Evolutionary conservation across 2,113 vertebrate species (phyloP).

Genomic region (Megaptera novaeangliae): DNA sequence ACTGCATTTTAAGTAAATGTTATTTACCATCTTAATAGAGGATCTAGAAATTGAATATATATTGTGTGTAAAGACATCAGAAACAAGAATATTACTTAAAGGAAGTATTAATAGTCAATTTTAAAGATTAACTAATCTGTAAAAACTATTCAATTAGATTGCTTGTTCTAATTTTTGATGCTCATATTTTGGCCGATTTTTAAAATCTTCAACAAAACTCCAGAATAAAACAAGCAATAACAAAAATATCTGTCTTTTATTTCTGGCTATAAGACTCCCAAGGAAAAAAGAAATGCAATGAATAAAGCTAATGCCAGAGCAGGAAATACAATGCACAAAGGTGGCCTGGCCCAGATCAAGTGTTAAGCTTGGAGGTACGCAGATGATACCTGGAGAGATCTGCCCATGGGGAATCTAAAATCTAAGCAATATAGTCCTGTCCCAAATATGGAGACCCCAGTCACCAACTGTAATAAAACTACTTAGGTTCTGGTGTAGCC

Average conservation of each 20-base stretch:
- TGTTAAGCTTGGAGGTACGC: background rate
- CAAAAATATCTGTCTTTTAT: background rate
- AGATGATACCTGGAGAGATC: background rate
- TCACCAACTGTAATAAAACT: background rate
- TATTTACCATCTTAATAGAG: background rate
- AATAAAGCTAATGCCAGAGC: background rate
- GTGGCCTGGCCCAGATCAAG: background rate
- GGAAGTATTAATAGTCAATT: background rate
- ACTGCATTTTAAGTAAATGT: background rate
- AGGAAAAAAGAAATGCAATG: background rate
- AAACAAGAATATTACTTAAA: slow-evolving; percentile 2
- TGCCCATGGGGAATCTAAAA: background rate
- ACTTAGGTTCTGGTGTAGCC: background rate
- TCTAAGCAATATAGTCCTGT: background rate
- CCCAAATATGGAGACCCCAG: background rate
- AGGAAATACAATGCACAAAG: background rate
- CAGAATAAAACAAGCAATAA: background rate
- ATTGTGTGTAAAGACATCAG: background rate
- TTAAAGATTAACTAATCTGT: background rate
- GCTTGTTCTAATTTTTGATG: background rate
- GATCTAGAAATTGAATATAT: background rate
- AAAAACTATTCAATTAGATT: background rate
- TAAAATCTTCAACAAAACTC: background rate
- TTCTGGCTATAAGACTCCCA: background rate
- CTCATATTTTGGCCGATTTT: background rate